Conservation (phyloP, 1,140 invertebrate genomes). For the Panulirus ornatus region DNA sequence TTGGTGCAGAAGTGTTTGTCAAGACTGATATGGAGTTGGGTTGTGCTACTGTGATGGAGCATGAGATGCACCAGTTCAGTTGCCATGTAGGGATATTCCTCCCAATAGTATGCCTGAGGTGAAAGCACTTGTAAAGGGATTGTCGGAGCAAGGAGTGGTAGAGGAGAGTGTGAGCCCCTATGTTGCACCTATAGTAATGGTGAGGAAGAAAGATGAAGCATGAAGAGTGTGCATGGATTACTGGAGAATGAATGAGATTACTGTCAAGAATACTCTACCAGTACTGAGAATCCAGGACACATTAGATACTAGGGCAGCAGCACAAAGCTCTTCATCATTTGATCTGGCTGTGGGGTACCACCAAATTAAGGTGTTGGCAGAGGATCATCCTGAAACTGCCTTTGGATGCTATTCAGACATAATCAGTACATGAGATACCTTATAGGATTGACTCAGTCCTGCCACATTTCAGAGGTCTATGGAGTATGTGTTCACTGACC, state of each 20-base stretch:
- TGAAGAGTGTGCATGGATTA: constrained; percentile 27
- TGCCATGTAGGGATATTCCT: constrained; percentile 8
- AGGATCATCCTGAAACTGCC: constrained; percentile 22
- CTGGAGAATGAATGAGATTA: constrained; percentile 10
- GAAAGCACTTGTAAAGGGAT: constrained; percentile 7
- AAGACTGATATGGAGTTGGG: too few relatives aligned
- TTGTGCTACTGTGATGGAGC: too few relatives aligned
- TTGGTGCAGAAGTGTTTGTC: constrained; percentile 3
- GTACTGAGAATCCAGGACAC: constrained; percentile 7
- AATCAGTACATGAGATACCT: constrained; percentile 2
- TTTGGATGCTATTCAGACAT: constrained; percentile 15
- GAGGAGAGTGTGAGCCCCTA: constrained; percentile 22
- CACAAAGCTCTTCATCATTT: background rate
- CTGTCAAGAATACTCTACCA: constrained; percentile 22
- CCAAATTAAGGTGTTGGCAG: background rate
- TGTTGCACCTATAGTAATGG: constrained; percentile 17
- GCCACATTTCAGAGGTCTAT: constrained; percentile 12
- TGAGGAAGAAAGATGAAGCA: constrained; percentile 12
- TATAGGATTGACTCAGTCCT: constrained; percentile 19
- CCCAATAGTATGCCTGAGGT: constrained; percentile 21
- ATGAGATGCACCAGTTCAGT: constrained; percentile 14
- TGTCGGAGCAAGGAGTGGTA: constrained; percentile 21
- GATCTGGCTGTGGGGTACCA: constrained; percentile 2
- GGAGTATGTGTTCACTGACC: constrained; percentile 17
- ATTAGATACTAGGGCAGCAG: constrained; percentile 2